These are phyloP conservation scores for Indicator maculatus DNA, from an alignment of 2,113 vertebrate genomes.

Conservation along the genomic window DNA sequence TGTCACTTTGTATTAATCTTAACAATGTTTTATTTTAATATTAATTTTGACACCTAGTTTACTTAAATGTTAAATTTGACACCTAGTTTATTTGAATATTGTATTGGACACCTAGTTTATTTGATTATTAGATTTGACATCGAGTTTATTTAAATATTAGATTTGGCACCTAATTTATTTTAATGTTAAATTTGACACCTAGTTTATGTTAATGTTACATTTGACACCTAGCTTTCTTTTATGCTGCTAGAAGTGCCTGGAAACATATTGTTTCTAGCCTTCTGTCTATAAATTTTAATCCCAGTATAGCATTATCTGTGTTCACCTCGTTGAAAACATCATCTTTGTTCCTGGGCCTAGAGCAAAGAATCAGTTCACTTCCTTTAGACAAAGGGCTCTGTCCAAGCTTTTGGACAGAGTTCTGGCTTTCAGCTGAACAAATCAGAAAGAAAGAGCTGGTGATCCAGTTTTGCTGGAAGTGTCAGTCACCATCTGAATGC, in stretches of 20 bases:
- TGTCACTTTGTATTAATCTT: background rate
- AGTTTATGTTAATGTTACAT: too few relatives aligned
- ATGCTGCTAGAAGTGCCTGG: background rate
- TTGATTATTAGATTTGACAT: too few relatives aligned
- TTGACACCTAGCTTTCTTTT: background rate
- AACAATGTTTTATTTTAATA: background rate
- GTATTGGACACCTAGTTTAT: too few relatives aligned
- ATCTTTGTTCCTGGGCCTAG: background rate
- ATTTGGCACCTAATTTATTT: too few relatives aligned
- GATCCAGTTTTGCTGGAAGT: background rate
- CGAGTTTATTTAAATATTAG: too few relatives aligned
- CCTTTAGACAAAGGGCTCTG: slow-evolving; percentile 25
- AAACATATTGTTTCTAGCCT: background rate
- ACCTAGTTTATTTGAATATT: too few relatives aligned
- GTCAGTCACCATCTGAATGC: background rate
- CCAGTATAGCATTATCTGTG: background rate
- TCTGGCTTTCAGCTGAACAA: background rate
- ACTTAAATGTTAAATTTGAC: too few relatives aligned
- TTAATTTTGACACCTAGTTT: background rate
- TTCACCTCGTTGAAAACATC: slow-evolving; percentile 10
- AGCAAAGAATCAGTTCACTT: slow-evolving; percentile 32
- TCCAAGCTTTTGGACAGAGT: background rate
- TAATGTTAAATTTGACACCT: too few relatives aligned
- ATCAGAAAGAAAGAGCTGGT: background rate
- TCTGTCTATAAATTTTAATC: background rate